These are phyloP conservation scores for Tanytarsus gracilentus DNA, from an alignment of 2,888 invertebrate species.

Conservation along the genomic window DNA sequence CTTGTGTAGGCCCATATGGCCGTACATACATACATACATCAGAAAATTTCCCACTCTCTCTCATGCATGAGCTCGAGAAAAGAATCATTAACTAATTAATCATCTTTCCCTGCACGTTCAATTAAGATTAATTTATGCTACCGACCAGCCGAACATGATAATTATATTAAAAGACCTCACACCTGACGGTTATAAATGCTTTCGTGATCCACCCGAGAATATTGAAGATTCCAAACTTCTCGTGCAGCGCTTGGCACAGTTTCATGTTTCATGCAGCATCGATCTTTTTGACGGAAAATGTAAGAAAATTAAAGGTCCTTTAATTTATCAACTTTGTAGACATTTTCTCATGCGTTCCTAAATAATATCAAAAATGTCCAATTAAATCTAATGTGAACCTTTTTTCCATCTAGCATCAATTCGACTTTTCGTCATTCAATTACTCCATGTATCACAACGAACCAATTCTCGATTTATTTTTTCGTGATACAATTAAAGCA, in stretches of 20 bases:
- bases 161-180: slow-evolving; percentile 5
- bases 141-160: background rate
- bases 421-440: background rate
- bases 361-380: too few relatives aligned
- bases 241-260: slow-evolving; percentile 4
- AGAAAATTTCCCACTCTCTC: too few relatives aligned
- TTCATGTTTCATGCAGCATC: slow-evolving; percentile 25
- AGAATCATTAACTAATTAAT: too few relatives aligned
- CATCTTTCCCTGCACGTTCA: background rate
- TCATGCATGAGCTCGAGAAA: too few relatives aligned
- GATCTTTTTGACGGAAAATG: slow-evolving; percentile 5
- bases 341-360: too few relatives aligned
- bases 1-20: too few relatives aligned
- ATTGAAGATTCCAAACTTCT: background rate
- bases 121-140: slow-evolving; percentile 16
- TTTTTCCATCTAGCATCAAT: too few relatives aligned
- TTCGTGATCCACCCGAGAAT: background rate
- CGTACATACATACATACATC: too few relatives aligned
- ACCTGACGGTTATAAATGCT: background rate
- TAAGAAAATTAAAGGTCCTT: background rate
- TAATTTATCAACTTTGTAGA: too few relatives aligned
- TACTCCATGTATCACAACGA: background rate
- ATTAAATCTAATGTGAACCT: too few relatives aligned
- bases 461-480: background rate
- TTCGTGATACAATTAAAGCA: background rate